Conservation (phyloP, 1,140 invertebrate species). For the Diorhabda sublineata region DNA sequence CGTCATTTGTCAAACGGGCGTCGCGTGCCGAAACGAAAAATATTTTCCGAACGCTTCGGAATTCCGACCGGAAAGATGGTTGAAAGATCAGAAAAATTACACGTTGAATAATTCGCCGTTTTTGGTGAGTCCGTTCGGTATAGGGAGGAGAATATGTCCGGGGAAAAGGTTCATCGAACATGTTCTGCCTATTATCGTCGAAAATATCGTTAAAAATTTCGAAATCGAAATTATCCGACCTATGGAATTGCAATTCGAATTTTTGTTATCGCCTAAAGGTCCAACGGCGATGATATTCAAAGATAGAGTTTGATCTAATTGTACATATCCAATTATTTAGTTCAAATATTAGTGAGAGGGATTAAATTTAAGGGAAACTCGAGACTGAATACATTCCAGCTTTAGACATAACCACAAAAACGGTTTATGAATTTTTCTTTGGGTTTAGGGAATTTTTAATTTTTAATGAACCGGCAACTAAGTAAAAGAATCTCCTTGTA, state of each 20-base stretch:
- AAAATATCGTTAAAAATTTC: conserved; percentile 69
- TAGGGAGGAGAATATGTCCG: conserved; percentile 75
- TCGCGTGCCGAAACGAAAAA: conserved; percentile 71
- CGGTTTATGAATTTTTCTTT: background rate
- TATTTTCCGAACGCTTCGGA: conserved; percentile 73
- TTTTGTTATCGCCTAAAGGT: conserved; percentile 67
- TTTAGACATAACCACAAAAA: background rate
- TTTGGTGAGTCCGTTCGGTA: conserved; percentile 82
- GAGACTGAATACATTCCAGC: too few relatives aligned
- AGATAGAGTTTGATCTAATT: conserved; percentile 43
- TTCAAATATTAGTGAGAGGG: background rate
- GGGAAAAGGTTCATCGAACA: conserved; percentile 79
- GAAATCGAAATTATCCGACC: conserved; percentile 63
- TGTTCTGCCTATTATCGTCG: conserved; percentile 67
- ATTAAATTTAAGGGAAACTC: too few relatives aligned
- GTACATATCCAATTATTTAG: background rate
- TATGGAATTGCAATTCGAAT: conserved; percentile 71
- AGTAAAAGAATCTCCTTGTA: too few relatives aligned
- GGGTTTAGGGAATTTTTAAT: too few relatives aligned
- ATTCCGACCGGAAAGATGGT: conserved; percentile 80
- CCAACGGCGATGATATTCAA: conserved; percentile 63
- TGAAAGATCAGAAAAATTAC: conserved; percentile 51
- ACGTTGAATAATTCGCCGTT: conserved; percentile 51
- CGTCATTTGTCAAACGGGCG: conserved; percentile 78
- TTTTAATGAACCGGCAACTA: too few relatives aligned